A percentile compares a stretch with the other conserved stretches of the same genome.
Evolutionary conservation across 2,888 invertebrate genomes (phyloP).

Genomic region (Nesidiocoris tenuis): DNA sequence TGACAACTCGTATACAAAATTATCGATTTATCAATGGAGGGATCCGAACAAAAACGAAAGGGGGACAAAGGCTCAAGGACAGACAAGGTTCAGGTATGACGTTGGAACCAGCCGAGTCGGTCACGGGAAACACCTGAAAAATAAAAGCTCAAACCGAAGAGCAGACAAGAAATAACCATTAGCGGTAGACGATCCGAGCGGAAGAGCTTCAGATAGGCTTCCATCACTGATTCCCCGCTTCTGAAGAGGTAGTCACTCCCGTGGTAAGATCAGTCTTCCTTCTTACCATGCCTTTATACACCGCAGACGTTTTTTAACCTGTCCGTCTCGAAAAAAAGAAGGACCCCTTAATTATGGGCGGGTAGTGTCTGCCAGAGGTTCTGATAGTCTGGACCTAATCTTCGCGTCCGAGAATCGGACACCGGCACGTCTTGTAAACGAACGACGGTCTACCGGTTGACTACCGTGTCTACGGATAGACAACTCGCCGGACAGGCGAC

Average conservation of each 20-base stretch:
- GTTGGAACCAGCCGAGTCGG: background rate
- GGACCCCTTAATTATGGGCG: background rate
- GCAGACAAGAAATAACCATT: background rate
- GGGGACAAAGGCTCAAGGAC: background rate
- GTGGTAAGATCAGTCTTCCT: background rate
- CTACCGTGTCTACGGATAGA: background rate
- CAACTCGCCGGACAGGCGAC: background rate
- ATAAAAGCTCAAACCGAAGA: background rate
- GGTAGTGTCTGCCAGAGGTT: background rate
- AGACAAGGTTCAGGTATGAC: background rate
- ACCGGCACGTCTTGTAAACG: background rate
- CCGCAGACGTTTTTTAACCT: background rate
- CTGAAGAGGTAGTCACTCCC: background rate
- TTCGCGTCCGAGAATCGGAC: conserved; percentile 11
- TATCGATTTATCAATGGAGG: no score
- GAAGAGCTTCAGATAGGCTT: background rate
- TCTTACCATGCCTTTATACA: background rate
- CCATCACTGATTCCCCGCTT: background rate
- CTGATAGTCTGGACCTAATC: conserved; percentile 3
- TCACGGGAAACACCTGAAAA: background rate
- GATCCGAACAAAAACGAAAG: no score
- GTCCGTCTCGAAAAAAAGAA: background rate
- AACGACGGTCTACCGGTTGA: background rate
- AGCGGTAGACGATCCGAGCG: background rate
- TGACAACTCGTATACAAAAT: no score